Evolutionary conservation across 2,888 invertebrate species (phyloP).

Genomic region (Cartodere bifasciata): DNA sequence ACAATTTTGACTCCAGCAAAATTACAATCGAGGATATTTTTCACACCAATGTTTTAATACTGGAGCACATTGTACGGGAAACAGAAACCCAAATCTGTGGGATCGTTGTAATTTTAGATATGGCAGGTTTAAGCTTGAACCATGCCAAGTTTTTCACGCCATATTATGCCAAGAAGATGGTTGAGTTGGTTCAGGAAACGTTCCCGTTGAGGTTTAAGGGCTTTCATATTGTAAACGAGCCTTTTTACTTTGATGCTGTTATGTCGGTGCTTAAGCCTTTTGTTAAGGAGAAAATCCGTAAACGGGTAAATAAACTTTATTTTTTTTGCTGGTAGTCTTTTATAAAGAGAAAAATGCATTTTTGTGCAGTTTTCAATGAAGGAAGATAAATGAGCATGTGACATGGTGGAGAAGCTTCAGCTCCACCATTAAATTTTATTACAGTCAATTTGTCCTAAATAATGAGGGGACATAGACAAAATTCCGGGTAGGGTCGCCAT

Average conservation of each 20-base stretch:
- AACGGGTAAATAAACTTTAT: constrained; percentile 45
- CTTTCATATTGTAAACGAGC: constrained; percentile 37
- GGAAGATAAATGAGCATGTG: too few species aligned
- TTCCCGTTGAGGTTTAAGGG: constrained; percentile 38
- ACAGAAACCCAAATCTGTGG: constrained; percentile 44
- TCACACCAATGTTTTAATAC: constrained; percentile 38
- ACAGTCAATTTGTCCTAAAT: too few species aligned
- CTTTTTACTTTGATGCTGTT: constrained; percentile 36
- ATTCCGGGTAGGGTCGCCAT: too few species aligned
- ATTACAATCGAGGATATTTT: constrained; percentile 40
- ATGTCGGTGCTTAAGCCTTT: constrained; percentile 71
- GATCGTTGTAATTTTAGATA: constrained; percentile 37
- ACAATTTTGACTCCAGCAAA: constrained; percentile 36
- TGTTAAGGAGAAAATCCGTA: constrained; percentile 64
- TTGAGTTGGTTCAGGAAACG: constrained; percentile 38
- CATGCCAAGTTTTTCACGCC: constrained; percentile 40
- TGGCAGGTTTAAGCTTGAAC: constrained; percentile 36
- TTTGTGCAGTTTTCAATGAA: constrained; percentile 1
- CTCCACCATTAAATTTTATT: too few species aligned
- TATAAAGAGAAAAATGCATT: too few species aligned
- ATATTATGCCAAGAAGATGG: constrained; percentile 36
- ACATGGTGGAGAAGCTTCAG: too few species aligned
- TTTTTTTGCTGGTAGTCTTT: not conserved
- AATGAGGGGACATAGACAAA: too few species aligned
- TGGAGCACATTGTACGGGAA: constrained; percentile 41